Conservation (phyloP, 1,140 invertebrate species). For the Pissodes strobi region DNA sequence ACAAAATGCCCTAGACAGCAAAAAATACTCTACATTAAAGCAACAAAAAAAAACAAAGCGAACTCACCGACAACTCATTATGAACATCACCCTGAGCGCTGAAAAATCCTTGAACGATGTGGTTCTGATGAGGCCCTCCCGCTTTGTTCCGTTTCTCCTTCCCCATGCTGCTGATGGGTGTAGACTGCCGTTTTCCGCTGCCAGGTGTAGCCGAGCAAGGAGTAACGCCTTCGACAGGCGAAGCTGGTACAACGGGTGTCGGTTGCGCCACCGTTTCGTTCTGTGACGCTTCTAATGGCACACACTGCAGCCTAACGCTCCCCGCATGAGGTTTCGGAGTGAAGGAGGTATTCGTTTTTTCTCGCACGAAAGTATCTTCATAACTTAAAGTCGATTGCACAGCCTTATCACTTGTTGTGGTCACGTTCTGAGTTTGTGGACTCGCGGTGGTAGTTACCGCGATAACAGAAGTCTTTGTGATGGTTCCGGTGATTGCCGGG, state of each 20-base stretch:
- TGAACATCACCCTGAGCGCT: slow-evolving; percentile 36
- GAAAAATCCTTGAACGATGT: slow-evolving; percentile 33
- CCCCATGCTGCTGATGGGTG: not conserved
- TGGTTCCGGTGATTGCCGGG: slow-evolving; percentile 37
- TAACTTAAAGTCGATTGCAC: slow-evolving; percentile 31
- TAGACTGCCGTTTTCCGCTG: slow-evolving; percentile 8
- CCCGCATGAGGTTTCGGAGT: not conserved
- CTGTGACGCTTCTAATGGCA: not conserved
- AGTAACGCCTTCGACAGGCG: not conserved
- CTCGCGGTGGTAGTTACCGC: not conserved
- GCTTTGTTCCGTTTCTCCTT: slow-evolving; percentile 15
- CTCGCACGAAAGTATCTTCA: slow-evolving; percentile 21
- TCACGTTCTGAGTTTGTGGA: not conserved
- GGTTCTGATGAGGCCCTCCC: not conserved
- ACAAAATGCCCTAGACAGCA: no score
- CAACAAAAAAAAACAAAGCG: slow-evolving; percentile 8
- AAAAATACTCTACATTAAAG: not conserved
- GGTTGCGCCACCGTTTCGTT: not conserved
- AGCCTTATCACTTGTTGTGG: slow-evolving; percentile 26
- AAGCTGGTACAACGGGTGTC: not conserved
- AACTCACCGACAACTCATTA: slow-evolving; percentile 42
- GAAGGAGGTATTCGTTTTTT: slow-evolving; percentile 11
- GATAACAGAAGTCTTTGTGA: not conserved
- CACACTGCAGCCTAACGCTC: not conserved
- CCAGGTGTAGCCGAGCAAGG: not conserved